phyloP scores from a whole-genome alignment of 2,888 invertebrate species.

The Drosophila tanythrix region DNA sequence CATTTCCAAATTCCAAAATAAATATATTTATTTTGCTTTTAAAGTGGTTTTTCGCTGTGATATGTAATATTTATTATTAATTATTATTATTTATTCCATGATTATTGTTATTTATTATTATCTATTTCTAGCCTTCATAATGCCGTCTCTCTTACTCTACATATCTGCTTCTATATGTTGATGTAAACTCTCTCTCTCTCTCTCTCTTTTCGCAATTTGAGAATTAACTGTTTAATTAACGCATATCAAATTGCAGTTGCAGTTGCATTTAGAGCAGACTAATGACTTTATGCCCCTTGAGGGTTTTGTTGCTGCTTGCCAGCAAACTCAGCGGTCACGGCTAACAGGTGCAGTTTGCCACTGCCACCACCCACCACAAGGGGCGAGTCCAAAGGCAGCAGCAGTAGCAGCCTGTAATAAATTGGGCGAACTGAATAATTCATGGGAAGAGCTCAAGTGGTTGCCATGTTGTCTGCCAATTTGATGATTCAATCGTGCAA shows the following conservation, averaged over 20 bases:
- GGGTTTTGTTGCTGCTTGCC: conserved; percentile 41
- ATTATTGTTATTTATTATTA: too few relatives aligned
- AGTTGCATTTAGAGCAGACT: conserved; percentile 33
- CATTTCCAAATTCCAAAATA: background rate
- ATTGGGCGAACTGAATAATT: conserved; percentile 52
- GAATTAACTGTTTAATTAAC: background rate
- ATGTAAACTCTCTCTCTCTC: too few relatives aligned
- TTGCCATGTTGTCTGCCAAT: conserved; percentile 47
- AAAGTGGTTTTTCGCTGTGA: too few relatives aligned
- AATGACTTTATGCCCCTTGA: conserved; percentile 49
- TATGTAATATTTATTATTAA: too few relatives aligned
- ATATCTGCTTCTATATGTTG: background rate
- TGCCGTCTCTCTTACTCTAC: background rate
- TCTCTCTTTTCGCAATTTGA: background rate
- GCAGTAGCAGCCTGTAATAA: conserved; percentile 26
- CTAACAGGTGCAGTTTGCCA: conserved; percentile 48
- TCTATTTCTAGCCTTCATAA: background rate
- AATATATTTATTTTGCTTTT: too few relatives aligned
- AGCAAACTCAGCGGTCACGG: conserved; percentile 37
- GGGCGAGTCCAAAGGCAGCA: conserved; percentile 30
- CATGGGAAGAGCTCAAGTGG: conserved; percentile 28
- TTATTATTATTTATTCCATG: background rate
- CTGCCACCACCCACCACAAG: conserved; percentile 19
- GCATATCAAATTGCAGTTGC: conserved; percentile 4
- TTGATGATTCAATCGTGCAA: conserved; percentile 72